Conservation (phyloP, 2,113 vertebrate species). For the Scomber japonicus region DNA sequence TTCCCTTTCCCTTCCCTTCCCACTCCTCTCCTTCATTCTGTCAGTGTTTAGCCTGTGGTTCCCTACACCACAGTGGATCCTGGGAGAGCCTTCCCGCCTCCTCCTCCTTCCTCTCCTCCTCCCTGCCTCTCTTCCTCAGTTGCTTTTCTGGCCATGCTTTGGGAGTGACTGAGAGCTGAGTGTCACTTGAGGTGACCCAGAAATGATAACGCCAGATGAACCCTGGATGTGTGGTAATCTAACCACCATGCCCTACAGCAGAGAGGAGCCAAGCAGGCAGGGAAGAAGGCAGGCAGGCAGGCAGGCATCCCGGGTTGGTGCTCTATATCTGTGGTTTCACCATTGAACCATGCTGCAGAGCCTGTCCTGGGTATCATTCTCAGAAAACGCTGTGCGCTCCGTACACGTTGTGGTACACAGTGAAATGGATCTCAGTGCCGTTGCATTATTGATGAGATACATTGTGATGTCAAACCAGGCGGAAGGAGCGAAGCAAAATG, state of each 20-base stretch:
- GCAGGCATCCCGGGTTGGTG: conserved; percentile 39
- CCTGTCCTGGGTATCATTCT: conserved; percentile 61
- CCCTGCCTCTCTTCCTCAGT: conserved; percentile 2
- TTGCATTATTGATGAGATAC: conserved; percentile 84
- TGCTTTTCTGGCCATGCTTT: conserved; percentile 49
- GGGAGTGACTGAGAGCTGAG: conserved; percentile 62
- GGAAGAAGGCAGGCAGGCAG: conserved; percentile 11
- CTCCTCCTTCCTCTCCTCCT: conserved; percentile 25
- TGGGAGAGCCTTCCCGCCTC: conserved; percentile 66
- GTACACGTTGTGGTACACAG: conserved; percentile 58
- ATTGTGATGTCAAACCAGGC: conserved; percentile 81
- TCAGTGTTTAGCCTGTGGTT: conserved; percentile 75
- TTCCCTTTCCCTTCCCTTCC: conserved; percentile 30
- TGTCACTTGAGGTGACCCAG: conserved; percentile 81
- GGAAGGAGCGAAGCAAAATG: conserved; percentile 80
- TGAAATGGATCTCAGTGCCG: conserved; percentile 76
- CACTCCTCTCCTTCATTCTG: conserved; percentile 72
- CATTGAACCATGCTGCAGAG: conserved; percentile 36
- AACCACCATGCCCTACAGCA: conserved; percentile 70
- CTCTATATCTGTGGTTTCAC: conserved; percentile 38
- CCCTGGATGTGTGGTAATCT: conserved; percentile 77
- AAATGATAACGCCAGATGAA: conserved; percentile 81
- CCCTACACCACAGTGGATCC: conserved; percentile 69
- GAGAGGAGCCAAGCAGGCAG: conserved; percentile 46
- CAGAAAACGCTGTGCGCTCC: conserved; percentile 42